Percentiles rank a stretch among this genome's conserved stretches.
Evolutionary conservation across 2,888 invertebrate species (phyloP).

Genomic region (Ferrisia virgata): DNA sequence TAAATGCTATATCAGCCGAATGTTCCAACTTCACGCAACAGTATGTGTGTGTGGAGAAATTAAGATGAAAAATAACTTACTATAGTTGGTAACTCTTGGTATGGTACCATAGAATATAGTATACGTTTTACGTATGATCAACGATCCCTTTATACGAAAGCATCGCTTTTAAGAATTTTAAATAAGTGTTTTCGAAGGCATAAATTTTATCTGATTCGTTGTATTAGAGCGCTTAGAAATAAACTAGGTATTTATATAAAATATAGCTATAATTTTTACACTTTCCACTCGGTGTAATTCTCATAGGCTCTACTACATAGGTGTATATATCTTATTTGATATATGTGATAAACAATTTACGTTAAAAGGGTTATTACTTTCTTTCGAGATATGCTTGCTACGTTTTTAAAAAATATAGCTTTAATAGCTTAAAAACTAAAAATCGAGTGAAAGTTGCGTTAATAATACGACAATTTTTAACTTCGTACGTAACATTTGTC

Average conservation of each 20-base stretch:
- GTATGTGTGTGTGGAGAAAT: neutral
- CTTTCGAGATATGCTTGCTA: neutral
- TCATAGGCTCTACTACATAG: neutral
- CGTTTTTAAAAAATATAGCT: neutral
- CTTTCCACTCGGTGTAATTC: neutral
- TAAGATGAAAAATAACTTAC: neutral
- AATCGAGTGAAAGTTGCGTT: too few relatives aligned
- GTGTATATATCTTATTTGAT: neutral
- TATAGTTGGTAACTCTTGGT: neutral
- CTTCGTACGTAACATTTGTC: too few relatives aligned
- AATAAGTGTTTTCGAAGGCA: neutral
- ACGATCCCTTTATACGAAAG: neutral
- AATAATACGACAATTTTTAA: too few relatives aligned
- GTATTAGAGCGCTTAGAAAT: neutral
- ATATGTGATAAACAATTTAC: neutral
- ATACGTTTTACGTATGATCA: neutral
- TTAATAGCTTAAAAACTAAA: neutral
- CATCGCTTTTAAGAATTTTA: conserved; percentile 3
- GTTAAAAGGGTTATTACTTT: neutral
- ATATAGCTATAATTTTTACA: conserved; percentile 1
- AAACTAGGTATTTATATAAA: conserved; percentile 8
- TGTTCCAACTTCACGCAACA: neutral
- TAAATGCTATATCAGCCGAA: neutral
- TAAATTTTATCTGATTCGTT: neutral
- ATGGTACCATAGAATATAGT: neutral